Evolutionary conservation across 1,140 invertebrate genomes (phyloP), one percentile per base, ranked within the genome.

Genomic region (Kradibia gibbosae): DNA sequence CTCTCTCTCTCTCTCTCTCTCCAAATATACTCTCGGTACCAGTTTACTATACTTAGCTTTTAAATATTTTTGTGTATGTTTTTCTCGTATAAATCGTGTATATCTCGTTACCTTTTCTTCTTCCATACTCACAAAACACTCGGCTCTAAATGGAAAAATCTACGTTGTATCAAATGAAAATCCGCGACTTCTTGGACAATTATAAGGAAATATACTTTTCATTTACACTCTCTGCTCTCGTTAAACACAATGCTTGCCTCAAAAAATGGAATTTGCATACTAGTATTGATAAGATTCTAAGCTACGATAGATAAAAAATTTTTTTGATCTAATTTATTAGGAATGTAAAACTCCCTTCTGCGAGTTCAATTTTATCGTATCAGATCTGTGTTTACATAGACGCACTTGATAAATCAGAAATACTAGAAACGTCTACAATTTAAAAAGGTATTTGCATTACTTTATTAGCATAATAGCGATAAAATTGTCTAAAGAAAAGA

Each of bases 281-380:
- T 78, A 45, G 36, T 45, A 39, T 36, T 20, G 36, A 31, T 73
- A 60, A 80, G 36, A 28, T 74, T 36, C 22, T 72, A 65, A 80
- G 34, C 48, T 55, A 67, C 36, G 22, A 42, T 20, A 48, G 57
- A 67, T 76, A 67, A 80, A 53, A 50, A 31, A 17, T 57, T 5
- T 71, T 36, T 76, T 81, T 77, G 80, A 81, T 57, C 73, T 76
- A 81, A 81, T 76, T 70, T 80, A 83, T 81, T 72, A 86, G 80
- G 84, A 85, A 82, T 80, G 73, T 39, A 57, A 60, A 39, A 39
- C 79, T 76, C 67, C 25, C 31, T 34, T 65, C 42, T 81, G 53
- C 75, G 39, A 78, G 62, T 57, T 65, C 7, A 65, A 62, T 71
- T 81, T 67, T 5, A 42, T 67, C 45, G 55, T 34, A 81, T 81